Evolutionary conservation across 2,113 vertebrate species (phyloP).

Genomic region (Heteronetta atricapilla): DNA sequence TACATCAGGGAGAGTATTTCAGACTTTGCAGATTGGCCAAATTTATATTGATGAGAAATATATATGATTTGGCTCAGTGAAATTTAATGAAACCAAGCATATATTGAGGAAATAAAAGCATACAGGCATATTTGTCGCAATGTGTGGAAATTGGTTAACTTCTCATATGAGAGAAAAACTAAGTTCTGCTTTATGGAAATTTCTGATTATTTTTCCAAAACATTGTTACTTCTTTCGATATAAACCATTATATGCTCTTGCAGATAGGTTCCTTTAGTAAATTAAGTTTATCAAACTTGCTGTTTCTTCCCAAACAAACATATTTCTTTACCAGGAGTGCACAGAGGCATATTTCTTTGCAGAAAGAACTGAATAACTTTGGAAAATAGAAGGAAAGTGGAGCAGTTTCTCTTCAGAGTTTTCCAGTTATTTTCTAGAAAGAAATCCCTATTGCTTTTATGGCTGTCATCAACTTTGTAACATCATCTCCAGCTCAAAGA

Average conservation of each 20-base stretch:
- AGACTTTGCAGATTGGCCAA: constrained; percentile 47
- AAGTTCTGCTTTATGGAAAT: constrained; percentile 24
- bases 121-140: background rate
- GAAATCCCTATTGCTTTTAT: background rate
- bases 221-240: background rate
- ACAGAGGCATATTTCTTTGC: background rate
- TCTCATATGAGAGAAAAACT: constrained; percentile 3
- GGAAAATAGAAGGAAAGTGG: background rate
- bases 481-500: background rate
- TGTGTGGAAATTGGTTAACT: constrained; percentile 3
- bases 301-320: background rate
- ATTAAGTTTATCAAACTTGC: background rate
- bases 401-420: background rate
- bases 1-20: constrained; percentile 56
- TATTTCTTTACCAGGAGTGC: background rate
- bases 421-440: background rate
- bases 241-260: background rate
- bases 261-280: background rate
- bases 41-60: constrained; percentile 51
- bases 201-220: constrained; percentile 6
- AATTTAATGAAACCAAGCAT: constrained; percentile 52
- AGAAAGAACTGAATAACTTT: background rate
- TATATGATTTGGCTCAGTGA: constrained; percentile 38
- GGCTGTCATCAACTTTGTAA: background rate
- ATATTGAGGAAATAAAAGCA: constrained; percentile 16